Conservation (phyloP, 1,140 invertebrate genomes). For the Drosophila grimshawi region DNA sequence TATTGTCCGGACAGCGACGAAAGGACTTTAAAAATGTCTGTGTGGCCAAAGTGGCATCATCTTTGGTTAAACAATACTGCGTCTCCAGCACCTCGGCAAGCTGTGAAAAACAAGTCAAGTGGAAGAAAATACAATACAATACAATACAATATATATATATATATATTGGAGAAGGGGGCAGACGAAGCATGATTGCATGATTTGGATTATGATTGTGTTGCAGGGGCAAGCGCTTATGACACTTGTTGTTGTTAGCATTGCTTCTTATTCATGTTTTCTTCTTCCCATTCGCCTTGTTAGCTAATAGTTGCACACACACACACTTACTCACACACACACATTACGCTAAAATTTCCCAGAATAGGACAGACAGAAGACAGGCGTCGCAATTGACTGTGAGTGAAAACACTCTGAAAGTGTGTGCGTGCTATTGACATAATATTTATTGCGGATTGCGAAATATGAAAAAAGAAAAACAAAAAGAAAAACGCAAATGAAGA, state of each 20-base stretch:
- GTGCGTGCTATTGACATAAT: too few species aligned
- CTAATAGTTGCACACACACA: too few species aligned
- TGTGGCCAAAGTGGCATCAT: slow-evolving; percentile 87
- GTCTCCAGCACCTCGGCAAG: slow-evolving; percentile 88
- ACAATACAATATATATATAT: not conserved
- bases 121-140: not conserved
- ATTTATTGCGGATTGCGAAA: too few species aligned
- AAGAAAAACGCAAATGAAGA: too few species aligned
- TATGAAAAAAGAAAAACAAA: too few species aligned
- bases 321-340: too few species aligned
- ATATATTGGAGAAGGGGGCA: too few species aligned
- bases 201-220: not conserved
- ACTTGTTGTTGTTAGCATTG: not conserved
- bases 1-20: slow-evolving; percentile 91
- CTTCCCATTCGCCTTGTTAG: not conserved
- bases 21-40: slow-evolving; percentile 90
- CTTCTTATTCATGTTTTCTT: not conserved
- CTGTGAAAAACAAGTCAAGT: slow-evolving; percentile 84
- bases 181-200: too few species aligned
- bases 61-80: slow-evolving; percentile 88
- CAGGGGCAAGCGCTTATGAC: not conserved
- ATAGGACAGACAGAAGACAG: not conserved
- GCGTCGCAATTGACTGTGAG: not conserved
- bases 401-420: too few species aligned
- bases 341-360: not conserved